Conservation (phyloP, 1,140 invertebrate genomes). For the Drosophila auraria region DNA sequence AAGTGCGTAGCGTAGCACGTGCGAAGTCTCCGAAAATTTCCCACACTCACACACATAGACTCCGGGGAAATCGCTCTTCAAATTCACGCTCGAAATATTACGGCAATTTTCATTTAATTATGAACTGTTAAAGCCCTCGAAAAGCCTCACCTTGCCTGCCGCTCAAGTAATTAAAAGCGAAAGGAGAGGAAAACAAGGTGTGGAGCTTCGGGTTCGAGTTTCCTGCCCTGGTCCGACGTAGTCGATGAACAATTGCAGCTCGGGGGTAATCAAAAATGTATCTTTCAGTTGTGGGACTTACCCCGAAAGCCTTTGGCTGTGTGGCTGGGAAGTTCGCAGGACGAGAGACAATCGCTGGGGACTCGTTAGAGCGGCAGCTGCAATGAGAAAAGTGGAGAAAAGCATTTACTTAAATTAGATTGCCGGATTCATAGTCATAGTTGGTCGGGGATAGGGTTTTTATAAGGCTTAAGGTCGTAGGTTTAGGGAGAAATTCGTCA, state of each 20-base stretch:
- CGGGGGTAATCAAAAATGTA: constrained; percentile 73
- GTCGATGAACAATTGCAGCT: constrained; percentile 53
- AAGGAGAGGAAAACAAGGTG: constrained; percentile 42
- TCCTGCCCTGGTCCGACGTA: neutral
- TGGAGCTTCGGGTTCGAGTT: constrained; percentile 1
- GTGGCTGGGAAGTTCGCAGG: constrained; percentile 1
- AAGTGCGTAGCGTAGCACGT: constrained; percentile 63
- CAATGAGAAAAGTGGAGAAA: constrained; percentile 56
- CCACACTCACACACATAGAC: constrained; percentile 53
- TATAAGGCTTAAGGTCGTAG: neutral
- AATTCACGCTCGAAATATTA: constrained; percentile 78
- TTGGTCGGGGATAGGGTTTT: neutral
- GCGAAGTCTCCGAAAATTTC: constrained; percentile 72
- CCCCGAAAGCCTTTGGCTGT: constrained; percentile 37
- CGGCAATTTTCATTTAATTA: constrained; percentile 81
- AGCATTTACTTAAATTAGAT: constrained; percentile 74
- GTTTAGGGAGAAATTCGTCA: neutral
- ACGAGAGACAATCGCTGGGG: constrained; percentile 46
- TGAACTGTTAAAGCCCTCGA: constrained; percentile 56
- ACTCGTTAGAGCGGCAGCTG: constrained; percentile 70
- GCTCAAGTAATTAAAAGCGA: constrained; percentile 68
- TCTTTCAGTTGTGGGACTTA: constrained; percentile 63
- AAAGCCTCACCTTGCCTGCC: neutral
- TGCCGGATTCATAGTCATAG: constrained; percentile 25
- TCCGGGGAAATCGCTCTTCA: constrained; percentile 50